A percentile compares a stretch with the other conserved stretches of the same genome.
These are phyloP conservation scores for Fringilla coelebs DNA, from an alignment of 2,797 vertebrate species.

Conservation along the genomic window DNA sequence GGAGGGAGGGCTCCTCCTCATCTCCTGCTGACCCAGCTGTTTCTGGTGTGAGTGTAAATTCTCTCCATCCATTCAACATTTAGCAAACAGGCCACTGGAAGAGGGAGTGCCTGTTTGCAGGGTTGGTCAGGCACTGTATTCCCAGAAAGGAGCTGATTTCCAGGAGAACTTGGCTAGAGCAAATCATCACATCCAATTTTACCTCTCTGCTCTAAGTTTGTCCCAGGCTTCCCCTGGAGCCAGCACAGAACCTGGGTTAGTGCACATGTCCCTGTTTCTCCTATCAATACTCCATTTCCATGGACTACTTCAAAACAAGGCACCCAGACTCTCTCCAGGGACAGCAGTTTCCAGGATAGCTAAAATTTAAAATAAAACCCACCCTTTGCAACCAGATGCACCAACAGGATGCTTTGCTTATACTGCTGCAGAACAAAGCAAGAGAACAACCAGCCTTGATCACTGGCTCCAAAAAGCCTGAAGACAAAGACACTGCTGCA, in stretches of 20 bases:
- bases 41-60: not conserved
- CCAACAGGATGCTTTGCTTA: not conserved
- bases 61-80: not conserved
- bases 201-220: not conserved
- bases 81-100: not conserved
- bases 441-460: not conserved
- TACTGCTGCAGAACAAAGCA: not conserved
- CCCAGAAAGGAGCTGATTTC: conserved; percentile 6
- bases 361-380: not conserved
- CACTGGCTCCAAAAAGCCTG: not conserved
- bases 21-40: not conserved
- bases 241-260: not conserved
- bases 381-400: not conserved
- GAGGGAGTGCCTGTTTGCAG: not conserved
- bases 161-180: not conserved
- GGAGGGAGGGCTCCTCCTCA: conserved; percentile 29
- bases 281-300: not conserved
- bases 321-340: not conserved
- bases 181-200: not conserved
- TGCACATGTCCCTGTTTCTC: not conserved
- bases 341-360: not conserved
- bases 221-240: not conserved
- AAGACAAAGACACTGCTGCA: not conserved
- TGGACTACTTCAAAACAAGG: not conserved
- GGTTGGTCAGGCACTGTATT: not conserved